These are phyloP conservation scores for Geotrypetes seraphini DNA, from an alignment of 2,797 vertebrate genomes.

Conservation along the genomic window DNA sequence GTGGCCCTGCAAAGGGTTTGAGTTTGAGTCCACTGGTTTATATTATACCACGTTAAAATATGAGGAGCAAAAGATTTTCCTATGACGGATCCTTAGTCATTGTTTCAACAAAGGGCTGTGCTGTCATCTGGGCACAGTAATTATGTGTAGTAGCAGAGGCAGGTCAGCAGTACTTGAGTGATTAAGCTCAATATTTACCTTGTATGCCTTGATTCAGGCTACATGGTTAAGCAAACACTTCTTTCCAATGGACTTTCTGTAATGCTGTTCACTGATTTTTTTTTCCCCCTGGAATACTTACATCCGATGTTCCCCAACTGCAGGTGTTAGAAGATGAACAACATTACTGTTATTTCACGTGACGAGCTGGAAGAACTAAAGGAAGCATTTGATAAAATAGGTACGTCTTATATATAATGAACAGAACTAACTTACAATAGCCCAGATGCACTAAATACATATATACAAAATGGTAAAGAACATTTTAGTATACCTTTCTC, in stretches of 20 bases:
- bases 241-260: conserved; percentile 1
- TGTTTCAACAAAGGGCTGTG: neutral
- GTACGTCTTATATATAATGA: conserved; percentile 36
- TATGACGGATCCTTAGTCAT: neutral
- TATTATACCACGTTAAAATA: too few species aligned
- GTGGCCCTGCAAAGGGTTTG: too few species aligned
- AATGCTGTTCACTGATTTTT: conserved; percentile 8
- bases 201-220: neutral
- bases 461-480: too few species aligned
- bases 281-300: too few species aligned
- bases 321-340: conserved; percentile 54
- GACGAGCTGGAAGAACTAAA: conserved; percentile 86
- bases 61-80: neutral
- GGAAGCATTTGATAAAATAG: conserved; percentile 89
- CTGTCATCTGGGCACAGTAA: too few species aligned
- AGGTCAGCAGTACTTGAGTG: too few species aligned
- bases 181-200: too few species aligned
- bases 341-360: conserved; percentile 76
- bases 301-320: conserved; percentile 13
- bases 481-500: too few species aligned
- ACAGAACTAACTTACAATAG: neutral
- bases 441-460: neutral
- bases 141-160: too few species aligned
- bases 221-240: neutral
- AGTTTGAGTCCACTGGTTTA: too few species aligned